These are phyloP conservation scores for Copidosoma floridanum DNA, from an alignment of 1,140 invertebrate genomes.

Conservation along the genomic window DNA sequence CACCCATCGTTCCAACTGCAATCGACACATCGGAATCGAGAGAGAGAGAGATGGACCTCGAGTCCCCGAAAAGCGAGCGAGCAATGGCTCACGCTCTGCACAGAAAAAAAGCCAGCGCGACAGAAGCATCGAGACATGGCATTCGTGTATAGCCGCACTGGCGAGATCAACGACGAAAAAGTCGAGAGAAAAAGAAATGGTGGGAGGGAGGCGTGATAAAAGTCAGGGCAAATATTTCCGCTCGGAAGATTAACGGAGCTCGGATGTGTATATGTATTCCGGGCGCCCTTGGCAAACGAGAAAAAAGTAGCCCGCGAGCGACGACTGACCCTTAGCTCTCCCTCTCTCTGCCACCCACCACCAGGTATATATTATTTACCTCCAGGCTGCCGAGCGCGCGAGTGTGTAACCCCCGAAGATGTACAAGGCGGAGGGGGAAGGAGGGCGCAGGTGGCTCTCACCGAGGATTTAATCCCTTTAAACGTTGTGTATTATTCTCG, in stretches of 20 bases:
- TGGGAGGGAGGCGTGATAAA: background rate
- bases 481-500: slow-evolving; percentile 57
- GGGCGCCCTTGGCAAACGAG: background rate
- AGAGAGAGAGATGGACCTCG: too few relatives aligned
- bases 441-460: slow-evolving; percentile 43
- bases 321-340: background rate
- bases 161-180: background rate
- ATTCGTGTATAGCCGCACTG: too few relatives aligned
- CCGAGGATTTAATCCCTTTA: slow-evolving; percentile 54
- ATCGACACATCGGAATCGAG: too few relatives aligned
- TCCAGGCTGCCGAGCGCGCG: slow-evolving; percentile 25
- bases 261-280: background rate
- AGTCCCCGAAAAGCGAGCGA: too few relatives aligned
- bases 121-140: background rate
- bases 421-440: slow-evolving; percentile 36
- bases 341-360: background rate
- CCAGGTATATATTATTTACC: slow-evolving; percentile 38
- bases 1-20: too few relatives aligned
- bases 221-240: slow-evolving; percentile 9
- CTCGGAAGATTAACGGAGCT: background rate
- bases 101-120: too few relatives aligned
- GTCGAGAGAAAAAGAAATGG: background rate
- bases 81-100: too few relatives aligned
- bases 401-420: slow-evolving; percentile 41
- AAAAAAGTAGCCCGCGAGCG: background rate